Percentiles rank a stretch among this genome's conserved stretches.
These are phyloP conservation scores for Lepas anatifera DNA, from an alignment of 2,888 invertebrate genomes.

Conservation along the genomic window DNA sequence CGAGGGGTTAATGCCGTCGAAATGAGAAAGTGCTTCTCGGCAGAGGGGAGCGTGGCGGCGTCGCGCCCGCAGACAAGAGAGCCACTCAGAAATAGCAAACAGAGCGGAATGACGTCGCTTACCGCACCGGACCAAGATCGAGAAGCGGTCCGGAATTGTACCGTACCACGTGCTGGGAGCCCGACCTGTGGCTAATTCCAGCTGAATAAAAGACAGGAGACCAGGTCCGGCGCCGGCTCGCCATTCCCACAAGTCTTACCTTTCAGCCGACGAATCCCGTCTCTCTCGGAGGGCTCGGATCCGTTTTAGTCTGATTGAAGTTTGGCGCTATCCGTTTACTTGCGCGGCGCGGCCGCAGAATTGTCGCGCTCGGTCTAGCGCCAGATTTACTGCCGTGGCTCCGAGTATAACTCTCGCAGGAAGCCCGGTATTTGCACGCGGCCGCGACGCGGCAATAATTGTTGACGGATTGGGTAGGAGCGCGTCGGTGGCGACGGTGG, in stretches of 20 bases:
- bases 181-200: too few species aligned
- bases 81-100: too few species aligned
- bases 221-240: too few species aligned
- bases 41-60: not conserved
- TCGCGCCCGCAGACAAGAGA: too few species aligned
- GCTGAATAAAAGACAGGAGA: too few species aligned
- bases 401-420: too few species aligned
- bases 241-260: not conserved
- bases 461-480: not conserved
- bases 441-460: not conserved
- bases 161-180: too few species aligned
- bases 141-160: too few species aligned
- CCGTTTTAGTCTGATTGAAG: not conserved
- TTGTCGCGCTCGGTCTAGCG: too few species aligned
- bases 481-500: not conserved
- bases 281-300: not conserved
- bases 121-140: too few species aligned
- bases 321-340: not conserved
- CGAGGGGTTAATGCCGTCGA: slow-evolving; percentile 3
- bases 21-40: not conserved
- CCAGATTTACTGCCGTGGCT: too few species aligned
- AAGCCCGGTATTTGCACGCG: slow-evolving; percentile 1
- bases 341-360: not conserved
- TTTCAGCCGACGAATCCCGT: not conserved
- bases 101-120: too few species aligned